Percentiles rank a stretch among this genome's conserved stretches.
Evolutionary conservation across 2,888 invertebrate species (phyloP).

Genomic region (Campoplex nolae): DNA sequence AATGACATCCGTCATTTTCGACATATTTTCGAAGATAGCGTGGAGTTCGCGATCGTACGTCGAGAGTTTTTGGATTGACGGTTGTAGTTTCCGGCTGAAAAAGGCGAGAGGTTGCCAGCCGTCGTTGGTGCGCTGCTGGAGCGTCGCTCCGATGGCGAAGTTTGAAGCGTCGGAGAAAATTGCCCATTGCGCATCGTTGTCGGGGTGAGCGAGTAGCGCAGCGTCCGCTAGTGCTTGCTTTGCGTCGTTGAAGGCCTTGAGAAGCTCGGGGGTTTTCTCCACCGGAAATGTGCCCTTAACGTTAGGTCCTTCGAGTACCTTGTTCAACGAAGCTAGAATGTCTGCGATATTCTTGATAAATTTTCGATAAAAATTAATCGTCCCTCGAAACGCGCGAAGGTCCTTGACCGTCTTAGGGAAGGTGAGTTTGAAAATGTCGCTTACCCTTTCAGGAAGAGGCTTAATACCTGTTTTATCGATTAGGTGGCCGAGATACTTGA

Average conservation of each 20-base stretch:
- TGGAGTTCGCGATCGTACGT: slow-evolving; percentile 27
- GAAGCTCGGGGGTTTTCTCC: too few species aligned
- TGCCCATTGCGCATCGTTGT: slow-evolving; percentile 16
- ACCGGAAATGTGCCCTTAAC: not conserved
- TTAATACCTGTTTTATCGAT: not conserved
- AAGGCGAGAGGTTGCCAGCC: slow-evolving; percentile 81
- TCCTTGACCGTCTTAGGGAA: not conserved
- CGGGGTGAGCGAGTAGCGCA: slow-evolving; percentile 5
- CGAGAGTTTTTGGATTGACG: slow-evolving; percentile 31
- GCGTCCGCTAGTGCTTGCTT: not conserved
- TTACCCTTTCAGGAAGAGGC: not conserved
- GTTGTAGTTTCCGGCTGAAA: slow-evolving; percentile 70
- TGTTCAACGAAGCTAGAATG: not conserved
- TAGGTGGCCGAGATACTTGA: not conserved
- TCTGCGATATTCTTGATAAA: not conserved
- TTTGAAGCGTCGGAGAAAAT: slow-evolving; percentile 60
- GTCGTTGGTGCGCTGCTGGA: slow-evolving; percentile 28
- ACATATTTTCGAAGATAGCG: not conserved
- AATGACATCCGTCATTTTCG: too few species aligned
- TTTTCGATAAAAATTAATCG: slow-evolving; percentile 5
- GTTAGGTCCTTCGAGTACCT: not conserved
- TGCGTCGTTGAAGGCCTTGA: not conserved
- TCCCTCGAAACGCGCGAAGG: not conserved
- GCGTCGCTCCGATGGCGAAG: slow-evolving; percentile 30
- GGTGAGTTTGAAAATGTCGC: not conserved